Evolutionary conservation across 2,888 invertebrate genomes (phyloP), one percentile per base, ranked within the genome.

Genomic region (Dione juno): DNA sequence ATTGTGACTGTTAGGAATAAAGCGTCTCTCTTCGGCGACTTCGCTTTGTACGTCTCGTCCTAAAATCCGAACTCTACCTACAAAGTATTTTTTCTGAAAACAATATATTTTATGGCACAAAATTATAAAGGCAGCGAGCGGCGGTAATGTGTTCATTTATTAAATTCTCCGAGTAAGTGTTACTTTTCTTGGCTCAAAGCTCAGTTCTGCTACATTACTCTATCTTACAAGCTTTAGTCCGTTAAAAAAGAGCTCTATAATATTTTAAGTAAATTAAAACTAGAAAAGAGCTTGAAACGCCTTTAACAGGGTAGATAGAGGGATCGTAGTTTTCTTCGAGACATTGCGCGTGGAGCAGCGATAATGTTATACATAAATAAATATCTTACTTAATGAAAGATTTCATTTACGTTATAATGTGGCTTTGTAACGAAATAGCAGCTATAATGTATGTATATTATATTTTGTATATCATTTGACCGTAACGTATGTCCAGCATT

Each of bases 181-280:
- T 54, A 54, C 54, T n/a, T 54, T 54, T 14, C 8, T 35, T 54
- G 9, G n/a, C 8, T 35, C 7, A 35, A 28, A 28, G 3, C n/a
- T 54, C 9, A 54, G 28, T 54, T n/a, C 35, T 35, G 54, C 54
- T 35, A 35, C 54, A 54, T 54, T 54, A 54, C 54, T 54, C 54
- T 54, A 35, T 54, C 54, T 54, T 54, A 35, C 9, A 8, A 54
- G 54, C 54, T 54, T 54, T n/a, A 35, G 54, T 54, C 35, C n/a
- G 35, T 54, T n/a, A 5, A n/a, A 54, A 54, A 9, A 3, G 48
- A 3, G 9, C 3, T 48, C 10, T 16, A 48, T 16, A 9, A 16
- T 3, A 16, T 35, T 14, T 35, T 14, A 54, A 50, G 3, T 10
- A 19, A 6, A 54, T 14, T 53, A 53, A 14, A 53, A 14, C 13